Evolutionary conservation across 30 jellyfish, hydroid and myxozoan genomes (phyloP).

Genomic region (Pelagia noctiluca): DNA sequence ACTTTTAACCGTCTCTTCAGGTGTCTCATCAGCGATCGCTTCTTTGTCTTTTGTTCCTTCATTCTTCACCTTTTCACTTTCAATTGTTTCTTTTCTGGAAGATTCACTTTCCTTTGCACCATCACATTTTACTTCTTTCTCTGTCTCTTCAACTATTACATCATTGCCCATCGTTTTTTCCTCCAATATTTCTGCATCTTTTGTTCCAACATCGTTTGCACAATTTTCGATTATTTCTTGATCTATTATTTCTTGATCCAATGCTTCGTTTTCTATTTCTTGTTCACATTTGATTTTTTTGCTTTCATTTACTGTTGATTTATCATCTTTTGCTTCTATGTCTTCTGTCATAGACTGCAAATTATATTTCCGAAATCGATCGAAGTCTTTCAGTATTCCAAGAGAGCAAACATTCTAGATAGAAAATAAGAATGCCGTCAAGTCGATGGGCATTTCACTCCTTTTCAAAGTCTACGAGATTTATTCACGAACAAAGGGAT

Average conservation of each 20-base stretch:
- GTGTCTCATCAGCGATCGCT: too few relatives aligned
- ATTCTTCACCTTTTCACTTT: background rate
- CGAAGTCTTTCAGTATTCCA: conserved; percentile 61
- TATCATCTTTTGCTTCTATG: conserved; percentile 8
- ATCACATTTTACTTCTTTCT: background rate
- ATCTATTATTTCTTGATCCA: background rate
- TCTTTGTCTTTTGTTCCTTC: background rate
- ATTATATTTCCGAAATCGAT: conserved; percentile 65
- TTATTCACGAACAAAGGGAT: too few relatives aligned
- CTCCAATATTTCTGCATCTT: background rate
- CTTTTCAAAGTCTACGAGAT: too few relatives aligned
- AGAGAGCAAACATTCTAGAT: conserved; percentile 70
- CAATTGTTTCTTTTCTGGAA: background rate
- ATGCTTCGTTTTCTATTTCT: background rate
- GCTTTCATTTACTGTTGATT: background rate
- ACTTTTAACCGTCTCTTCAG: too few relatives aligned
- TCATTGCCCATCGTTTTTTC: background rate
- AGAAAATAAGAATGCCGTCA: background rate
- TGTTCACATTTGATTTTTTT: background rate
- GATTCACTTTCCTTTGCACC: background rate
- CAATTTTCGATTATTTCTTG: background rate
- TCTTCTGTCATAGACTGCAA: conserved; percentile 43
- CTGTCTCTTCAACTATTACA: background rate
- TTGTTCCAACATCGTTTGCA: background rate
- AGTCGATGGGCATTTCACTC: too few relatives aligned